These are phyloP conservation scores for Rhinoderma darwinii DNA, from an alignment of 2,113 vertebrate genomes.

Conservation along the genomic window DNA sequence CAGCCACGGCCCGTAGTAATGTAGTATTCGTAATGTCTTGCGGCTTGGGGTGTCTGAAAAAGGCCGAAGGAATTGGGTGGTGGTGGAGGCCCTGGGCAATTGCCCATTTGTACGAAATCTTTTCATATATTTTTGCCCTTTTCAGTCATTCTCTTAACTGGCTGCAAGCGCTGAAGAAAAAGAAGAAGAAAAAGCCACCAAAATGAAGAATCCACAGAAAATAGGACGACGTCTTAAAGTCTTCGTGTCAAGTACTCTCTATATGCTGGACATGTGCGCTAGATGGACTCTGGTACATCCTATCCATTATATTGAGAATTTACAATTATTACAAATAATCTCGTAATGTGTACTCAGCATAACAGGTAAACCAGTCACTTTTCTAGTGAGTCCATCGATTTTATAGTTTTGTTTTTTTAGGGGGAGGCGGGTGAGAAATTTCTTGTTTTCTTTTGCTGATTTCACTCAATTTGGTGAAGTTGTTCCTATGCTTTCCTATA, in stretches of 20 bases:
- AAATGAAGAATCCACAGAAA: background rate
- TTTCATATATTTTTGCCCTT: background rate
- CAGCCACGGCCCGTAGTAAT: no score
- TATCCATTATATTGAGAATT: background rate
- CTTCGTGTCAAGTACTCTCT: background rate
- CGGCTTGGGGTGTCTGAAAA: no score
- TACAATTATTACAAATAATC: background rate
- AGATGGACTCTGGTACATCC: no score
- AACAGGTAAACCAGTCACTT: background rate
- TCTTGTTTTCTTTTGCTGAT: no score
- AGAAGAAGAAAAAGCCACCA: slow-evolving; percentile 50
- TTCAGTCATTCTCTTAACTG: slow-evolving; percentile 38
- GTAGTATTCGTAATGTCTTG: no score
- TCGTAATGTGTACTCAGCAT: background rate
- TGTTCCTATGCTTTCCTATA: background rate
- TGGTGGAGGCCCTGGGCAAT: no score
- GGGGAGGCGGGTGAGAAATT: no score
- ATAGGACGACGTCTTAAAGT: background rate
- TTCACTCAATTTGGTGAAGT: no score
- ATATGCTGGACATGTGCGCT: background rate
- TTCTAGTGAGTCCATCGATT: no score
- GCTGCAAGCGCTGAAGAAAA: slow-evolving; percentile 42
- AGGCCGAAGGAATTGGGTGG: no score
- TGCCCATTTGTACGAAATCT: no score
- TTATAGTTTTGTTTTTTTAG: no score